Percentiles rank a stretch among this genome's conserved stretches.
Evolutionary conservation across 2,113 vertebrate species (phyloP).

Genomic region (Erinaceus europaeus): DNA sequence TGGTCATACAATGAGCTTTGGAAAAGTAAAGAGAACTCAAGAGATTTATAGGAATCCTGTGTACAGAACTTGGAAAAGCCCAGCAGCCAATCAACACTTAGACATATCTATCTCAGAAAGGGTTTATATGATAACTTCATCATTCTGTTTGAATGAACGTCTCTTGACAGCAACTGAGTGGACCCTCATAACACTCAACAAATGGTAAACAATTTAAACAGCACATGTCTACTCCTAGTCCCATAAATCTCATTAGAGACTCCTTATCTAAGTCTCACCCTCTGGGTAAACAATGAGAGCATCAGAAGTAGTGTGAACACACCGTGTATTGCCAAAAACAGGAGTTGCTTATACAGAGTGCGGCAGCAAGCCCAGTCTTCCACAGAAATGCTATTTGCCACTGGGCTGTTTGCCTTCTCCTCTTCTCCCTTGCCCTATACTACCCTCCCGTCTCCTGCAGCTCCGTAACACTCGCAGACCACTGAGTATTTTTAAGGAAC

Average conservation of each 20-base stretch:
- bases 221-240: constrained; percentile 3
- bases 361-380: not conserved
- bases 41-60: not conserved
- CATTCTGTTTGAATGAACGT: not conserved
- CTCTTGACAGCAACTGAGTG: not conserved
- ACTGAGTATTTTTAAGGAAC: not conserved
- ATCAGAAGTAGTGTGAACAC: constrained; percentile 20
- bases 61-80: not conserved
- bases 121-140: not conserved
- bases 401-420: not conserved
- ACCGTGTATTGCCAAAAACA: not conserved
- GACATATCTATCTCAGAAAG: not conserved
- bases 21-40: not conserved
- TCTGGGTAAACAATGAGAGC: constrained; percentile 30
- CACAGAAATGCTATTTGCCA: not conserved
- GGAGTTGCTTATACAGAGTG: not conserved
- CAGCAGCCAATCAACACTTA: not conserved
- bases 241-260: constrained; percentile 36
- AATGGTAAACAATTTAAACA: not conserved
- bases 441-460: not conserved
- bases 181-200: not conserved
- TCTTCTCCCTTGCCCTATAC: not conserved
- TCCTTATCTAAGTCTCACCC: constrained; percentile 45
- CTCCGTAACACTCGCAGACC: not conserved
- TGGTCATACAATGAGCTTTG: not conserved